Evolutionary conservation across 2,888 invertebrate genomes (phyloP).

Genomic region (Gnatocerus cornutus): DNA sequence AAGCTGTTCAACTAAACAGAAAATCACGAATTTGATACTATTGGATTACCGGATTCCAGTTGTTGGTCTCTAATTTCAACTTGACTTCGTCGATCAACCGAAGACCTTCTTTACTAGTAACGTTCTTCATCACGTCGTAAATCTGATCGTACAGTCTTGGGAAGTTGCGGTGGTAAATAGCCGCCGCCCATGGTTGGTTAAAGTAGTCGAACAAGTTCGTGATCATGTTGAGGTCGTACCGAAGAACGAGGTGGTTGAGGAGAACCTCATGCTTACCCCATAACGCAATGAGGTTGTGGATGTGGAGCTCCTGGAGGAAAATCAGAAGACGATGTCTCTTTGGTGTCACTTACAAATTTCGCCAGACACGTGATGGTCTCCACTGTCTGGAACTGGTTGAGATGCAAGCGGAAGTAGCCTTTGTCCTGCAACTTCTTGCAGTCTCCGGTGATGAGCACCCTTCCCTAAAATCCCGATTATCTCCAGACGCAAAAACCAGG

Average conservation of each 20-base stretch:
- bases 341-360: conserved; percentile 68
- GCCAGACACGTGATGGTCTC: conserved; percentile 78
- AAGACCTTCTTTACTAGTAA: conserved; percentile 48
- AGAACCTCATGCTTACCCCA: conserved; percentile 84
- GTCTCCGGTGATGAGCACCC: conserved; percentile 75
- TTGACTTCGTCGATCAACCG: conserved; percentile 62
- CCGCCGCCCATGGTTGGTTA: conserved; percentile 78
- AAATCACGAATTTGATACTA: too few species aligned
- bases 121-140: conserved; percentile 57
- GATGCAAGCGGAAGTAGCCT: conserved; percentile 77
- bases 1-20: conserved; percentile 58
- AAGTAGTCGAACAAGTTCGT: conserved; percentile 80
- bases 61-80: conserved; percentile 57
- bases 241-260: conserved; percentile 78
- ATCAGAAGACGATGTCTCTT: too few species aligned
- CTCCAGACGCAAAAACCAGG: too few species aligned
- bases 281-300: conserved; percentile 75
- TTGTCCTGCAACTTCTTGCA: conserved; percentile 65
- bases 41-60: conserved; percentile 63
- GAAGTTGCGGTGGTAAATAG: conserved; percentile 75
- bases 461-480: conserved; percentile 72
- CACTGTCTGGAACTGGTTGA: conserved; percentile 75
- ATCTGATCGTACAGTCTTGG: conserved; percentile 38
- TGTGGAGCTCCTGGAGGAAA: conserved; percentile 72
- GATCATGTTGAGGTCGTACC: conserved; percentile 77